Percentiles rank a stretch among this genome's conserved stretches.
Conservation (phyloP, 2,888 invertebrate species). For the Podabrus alpinus region DNA sequence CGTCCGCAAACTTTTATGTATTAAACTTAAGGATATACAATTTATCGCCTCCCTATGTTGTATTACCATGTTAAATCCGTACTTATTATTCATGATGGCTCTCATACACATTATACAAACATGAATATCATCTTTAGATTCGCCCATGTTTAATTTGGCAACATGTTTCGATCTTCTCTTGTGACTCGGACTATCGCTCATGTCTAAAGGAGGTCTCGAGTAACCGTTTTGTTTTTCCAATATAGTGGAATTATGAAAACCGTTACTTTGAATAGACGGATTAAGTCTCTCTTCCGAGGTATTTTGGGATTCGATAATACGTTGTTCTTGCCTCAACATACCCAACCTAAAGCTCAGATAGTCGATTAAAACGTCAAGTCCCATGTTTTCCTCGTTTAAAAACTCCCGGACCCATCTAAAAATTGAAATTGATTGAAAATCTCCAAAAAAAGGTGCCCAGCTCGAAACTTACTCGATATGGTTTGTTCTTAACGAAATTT, state of each 20-base stretch:
- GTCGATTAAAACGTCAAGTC: conserved; percentile 94
- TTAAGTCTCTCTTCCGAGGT: conserved; percentile 78
- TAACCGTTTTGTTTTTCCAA: conserved; percentile 41
- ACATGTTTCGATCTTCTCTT: conserved; percentile 82
- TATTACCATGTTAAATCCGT: conserved; percentile 98
- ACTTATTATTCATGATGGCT: conserved; percentile 99
- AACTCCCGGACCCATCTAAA: conserved; percentile 98
- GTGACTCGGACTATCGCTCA: conserved; percentile 70
- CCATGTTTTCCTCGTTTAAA: conserved; percentile 93
- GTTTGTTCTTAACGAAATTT: conserved; percentile 97
- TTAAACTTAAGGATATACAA: conserved; percentile 94
- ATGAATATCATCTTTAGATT: conserved; percentile 97
- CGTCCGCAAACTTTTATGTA: conserved; percentile 95
- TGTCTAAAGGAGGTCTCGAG: conserved; percentile 51
- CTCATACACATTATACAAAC: conserved; percentile 99
- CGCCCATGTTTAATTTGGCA: conserved; percentile 90
- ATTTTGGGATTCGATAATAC: conserved; percentile 74
- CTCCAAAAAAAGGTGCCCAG: conserved; percentile 37
- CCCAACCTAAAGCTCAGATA: conserved; percentile 93
- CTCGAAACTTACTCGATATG: conserved; percentile 86
- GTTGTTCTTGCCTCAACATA: conserved; percentile 92
- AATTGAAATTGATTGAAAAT: conserved; percentile 28
- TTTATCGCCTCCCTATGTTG: conserved; percentile 98
- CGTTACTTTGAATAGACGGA: conserved; percentile 54
- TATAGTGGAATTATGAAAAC: conserved; percentile 26